Conservation (phyloP, 2,113 vertebrate species). For the Spilogale gracilis region DNA sequence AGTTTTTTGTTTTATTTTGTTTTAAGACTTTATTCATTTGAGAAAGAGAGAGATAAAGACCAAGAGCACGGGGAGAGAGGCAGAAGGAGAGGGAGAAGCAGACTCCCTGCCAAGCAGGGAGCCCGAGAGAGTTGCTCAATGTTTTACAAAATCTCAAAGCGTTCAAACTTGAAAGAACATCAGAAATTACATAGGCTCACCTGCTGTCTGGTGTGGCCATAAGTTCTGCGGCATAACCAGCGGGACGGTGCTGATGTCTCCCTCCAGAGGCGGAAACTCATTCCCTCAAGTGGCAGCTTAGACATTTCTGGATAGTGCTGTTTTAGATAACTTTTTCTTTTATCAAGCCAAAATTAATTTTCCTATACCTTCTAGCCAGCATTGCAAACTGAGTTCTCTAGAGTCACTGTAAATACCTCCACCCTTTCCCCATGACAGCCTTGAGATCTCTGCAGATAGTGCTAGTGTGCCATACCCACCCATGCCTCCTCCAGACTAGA, state of each 20-base stretch:
- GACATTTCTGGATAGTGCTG: background rate
- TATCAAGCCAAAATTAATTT: constrained; percentile 9
- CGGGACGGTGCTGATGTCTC: too few species aligned
- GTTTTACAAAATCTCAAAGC: background rate
- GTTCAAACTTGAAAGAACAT: background rate
- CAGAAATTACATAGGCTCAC: rapidly evolving
- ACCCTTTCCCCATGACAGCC: background rate
- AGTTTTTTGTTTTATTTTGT: background rate
- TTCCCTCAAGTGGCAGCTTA: background rate
- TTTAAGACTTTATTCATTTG: too few species aligned
- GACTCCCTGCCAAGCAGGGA: too few species aligned
- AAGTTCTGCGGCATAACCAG: background rate
- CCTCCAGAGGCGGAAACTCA: background rate
- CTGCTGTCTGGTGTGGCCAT: rapidly evolving
- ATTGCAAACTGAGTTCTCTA: background rate
- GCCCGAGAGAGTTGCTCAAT: background rate
- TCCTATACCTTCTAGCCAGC: background rate
- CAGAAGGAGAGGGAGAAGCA: too few species aligned
- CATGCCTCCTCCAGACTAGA: background rate
- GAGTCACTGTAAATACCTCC: background rate
- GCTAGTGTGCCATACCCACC: background rate
- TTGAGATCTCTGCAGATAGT: background rate
- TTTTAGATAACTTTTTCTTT: constrained; percentile 6
- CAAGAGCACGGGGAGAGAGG: too few species aligned
- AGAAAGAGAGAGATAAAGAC: too few species aligned